phyloP scores from a whole-genome alignment of 2,113 vertebrate species.

The Pristiophorus japonicus region DNA sequence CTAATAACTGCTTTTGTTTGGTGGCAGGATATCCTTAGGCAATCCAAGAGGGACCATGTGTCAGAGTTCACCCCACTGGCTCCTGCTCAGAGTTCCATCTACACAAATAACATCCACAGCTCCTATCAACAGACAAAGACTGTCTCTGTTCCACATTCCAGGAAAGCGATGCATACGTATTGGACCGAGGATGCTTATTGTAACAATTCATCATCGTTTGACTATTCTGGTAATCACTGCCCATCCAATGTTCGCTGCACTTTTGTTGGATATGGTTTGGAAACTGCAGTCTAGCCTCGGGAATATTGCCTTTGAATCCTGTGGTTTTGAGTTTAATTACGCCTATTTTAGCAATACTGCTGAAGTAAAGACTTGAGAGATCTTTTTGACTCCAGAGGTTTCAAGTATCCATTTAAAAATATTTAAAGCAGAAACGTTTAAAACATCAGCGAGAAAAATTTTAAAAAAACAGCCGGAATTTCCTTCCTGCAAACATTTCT shows the following conservation, averaged over 20 bases:
- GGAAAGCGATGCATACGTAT: conserved; percentile 66
- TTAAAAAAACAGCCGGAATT: neutral
- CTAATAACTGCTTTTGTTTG: conserved; percentile 40
- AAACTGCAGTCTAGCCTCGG: conserved; percentile 65
- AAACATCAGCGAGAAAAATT: neutral
- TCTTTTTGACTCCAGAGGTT: neutral
- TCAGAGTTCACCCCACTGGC: conserved; percentile 73
- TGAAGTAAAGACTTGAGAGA: neutral
- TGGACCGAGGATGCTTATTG: conserved; percentile 64
- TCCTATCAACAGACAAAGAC: conserved; percentile 61
- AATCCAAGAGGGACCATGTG: conserved; percentile 57
- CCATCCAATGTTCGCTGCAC: conserved; percentile 46
- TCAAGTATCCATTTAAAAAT: neutral
- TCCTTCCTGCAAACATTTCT: neutral
- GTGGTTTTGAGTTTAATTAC: conserved; percentile 32
- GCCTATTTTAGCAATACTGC: neutral
- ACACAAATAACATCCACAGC: conserved; percentile 56
- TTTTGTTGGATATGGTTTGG: conserved; percentile 58
- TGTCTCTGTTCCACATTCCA: conserved; percentile 60
- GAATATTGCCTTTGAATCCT: conserved; percentile 22
- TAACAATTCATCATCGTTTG: conserved; percentile 65
- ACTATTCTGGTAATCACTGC: conserved; percentile 53
- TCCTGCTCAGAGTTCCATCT: conserved; percentile 59
- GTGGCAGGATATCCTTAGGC: conserved; percentile 63
- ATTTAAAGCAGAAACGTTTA: neutral